Conservation (phyloP, 2,888 invertebrate species). For the Acanthopleura granulata region DNA sequence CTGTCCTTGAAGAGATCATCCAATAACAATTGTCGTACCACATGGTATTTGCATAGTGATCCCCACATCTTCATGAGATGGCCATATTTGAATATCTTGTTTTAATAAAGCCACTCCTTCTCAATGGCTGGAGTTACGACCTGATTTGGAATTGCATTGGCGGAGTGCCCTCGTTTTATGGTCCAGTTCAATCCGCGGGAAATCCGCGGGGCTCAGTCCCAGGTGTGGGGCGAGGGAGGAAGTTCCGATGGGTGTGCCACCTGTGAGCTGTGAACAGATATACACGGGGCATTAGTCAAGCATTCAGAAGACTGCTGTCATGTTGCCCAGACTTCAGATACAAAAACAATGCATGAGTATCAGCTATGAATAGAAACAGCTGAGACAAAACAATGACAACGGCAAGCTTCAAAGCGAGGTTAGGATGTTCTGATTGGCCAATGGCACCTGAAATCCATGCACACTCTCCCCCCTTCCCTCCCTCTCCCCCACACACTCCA, state of each 20-base stretch:
- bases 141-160: constrained; percentile 20
- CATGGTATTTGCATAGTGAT: constrained; percentile 14
- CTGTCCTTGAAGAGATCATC: too few species aligned
- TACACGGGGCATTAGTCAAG: neutral
- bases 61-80: neutral
- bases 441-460: too few species aligned
- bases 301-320: neutral
- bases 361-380: too few species aligned
- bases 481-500: too few species aligned
- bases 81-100: neutral
- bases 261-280: constrained; percentile 56
- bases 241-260: constrained; percentile 97
- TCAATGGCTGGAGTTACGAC: constrained; percentile 13
- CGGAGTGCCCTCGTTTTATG: neutral
- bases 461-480: too few species aligned
- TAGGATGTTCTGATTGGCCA: too few species aligned
- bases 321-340: too few species aligned
- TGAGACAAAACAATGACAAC: neutral
- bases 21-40: neutral
- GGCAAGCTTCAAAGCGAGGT: too few species aligned
- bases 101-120: neutral
- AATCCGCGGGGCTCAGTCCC: constrained; percentile 72
- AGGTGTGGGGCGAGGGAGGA: constrained; percentile 98
- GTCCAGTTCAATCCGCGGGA: constrained; percentile 8
- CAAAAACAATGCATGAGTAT: too few species aligned